phyloP scores from a whole-genome alignment of 1,140 invertebrate genomes.

The Homalodisca vitripennis region DNA sequence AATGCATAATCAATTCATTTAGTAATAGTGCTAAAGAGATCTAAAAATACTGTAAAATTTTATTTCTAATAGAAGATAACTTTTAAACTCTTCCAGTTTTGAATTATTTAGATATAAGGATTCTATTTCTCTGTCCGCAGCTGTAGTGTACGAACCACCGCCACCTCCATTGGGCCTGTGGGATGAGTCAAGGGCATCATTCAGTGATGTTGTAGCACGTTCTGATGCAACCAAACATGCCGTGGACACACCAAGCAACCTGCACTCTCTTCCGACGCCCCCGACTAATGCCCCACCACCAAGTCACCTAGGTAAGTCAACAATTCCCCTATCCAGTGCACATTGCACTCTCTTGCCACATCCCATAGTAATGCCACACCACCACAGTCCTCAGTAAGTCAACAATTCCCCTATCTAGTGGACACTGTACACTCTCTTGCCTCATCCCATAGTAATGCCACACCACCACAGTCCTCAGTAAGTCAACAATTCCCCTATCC shows the following conservation, averaged over 20 bases:
- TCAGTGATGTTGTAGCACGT: slow-evolving; percentile 59
- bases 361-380: too few relatives aligned
- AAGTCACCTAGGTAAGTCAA: background rate
- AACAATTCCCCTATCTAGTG: too few relatives aligned
- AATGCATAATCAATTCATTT: background rate
- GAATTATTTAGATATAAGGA: slow-evolving; percentile 21
- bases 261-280: background rate
- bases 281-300: background rate
- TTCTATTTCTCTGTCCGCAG: slow-evolving; percentile 4
- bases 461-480: too few relatives aligned
- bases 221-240: slow-evolving; percentile 33
- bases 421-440: too few relatives aligned
- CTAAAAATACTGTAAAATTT: background rate
- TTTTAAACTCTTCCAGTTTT: slow-evolving; percentile 9
- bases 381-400: too few relatives aligned
- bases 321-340: background rate
- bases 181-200: slow-evolving; percentile 57
- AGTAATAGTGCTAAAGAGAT: background rate
- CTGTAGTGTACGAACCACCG: slow-evolving; percentile 38
- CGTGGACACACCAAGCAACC: slow-evolving; percentile 1
- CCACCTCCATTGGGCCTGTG: slow-evolving; percentile 53
- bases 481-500: too few relatives aligned
- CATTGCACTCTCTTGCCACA: too few relatives aligned
- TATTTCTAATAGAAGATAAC: too few relatives aligned
- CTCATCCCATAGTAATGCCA: too few relatives aligned